Conservation (phyloP, 2,888 invertebrate species). For the Idaea aversata region DNA sequence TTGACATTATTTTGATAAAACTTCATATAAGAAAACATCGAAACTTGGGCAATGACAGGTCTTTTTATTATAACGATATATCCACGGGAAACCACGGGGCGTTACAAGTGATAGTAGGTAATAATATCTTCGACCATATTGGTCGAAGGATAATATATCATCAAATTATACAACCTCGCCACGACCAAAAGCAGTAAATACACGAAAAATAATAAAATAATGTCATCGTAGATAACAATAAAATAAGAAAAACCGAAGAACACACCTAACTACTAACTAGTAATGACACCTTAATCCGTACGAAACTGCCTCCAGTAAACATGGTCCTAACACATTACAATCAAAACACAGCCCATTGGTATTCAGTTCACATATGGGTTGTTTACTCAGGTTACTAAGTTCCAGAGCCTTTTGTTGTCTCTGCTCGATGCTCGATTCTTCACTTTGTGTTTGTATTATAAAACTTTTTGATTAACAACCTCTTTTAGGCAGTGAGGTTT, state of each 20-base stretch:
- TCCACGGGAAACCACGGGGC: too few relatives aligned
- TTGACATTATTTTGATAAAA: too few relatives aligned
- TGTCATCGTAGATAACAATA: background rate
- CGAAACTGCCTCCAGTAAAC: background rate
- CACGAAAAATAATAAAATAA: background rate
- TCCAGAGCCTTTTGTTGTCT: background rate
- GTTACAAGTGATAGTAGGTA: too few relatives aligned
- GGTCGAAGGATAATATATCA: too few relatives aligned
- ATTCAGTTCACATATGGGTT: background rate
- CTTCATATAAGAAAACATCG: too few relatives aligned
- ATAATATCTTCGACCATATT: too few relatives aligned
- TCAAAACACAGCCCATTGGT: background rate
- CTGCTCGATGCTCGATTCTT: background rate
- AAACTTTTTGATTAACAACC: background rate
- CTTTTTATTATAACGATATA: too few relatives aligned
- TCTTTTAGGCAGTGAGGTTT: background rate
- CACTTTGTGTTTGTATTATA: background rate
- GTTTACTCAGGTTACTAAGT: background rate
- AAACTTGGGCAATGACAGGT: too few relatives aligned
- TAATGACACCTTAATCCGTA: background rate
- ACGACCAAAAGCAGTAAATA: background rate
- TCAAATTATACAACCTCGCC: background rate
- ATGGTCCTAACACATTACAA: background rate
- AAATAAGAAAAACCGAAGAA: background rate
- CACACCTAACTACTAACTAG: background rate